Base-by-base conservation (phyloP, 1,140 invertebrate species). In the Drosophila littoralis region DNA sequence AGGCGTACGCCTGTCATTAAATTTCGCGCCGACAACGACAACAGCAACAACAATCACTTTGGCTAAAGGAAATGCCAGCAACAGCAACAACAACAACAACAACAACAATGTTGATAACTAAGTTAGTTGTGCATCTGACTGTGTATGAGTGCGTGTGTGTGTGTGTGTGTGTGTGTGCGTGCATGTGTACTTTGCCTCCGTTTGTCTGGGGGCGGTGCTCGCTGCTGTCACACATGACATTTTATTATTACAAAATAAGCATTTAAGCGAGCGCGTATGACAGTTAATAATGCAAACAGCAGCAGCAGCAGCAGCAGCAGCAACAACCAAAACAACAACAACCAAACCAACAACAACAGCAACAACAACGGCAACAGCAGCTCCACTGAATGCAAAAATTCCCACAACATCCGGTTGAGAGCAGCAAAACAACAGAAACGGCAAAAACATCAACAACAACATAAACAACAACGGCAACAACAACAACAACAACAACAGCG, bases 241-340 rank as follows among this genome's bases (percentile, higher is more conserved):
- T 89, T 89, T 89, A 84, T 88, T 89, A 78, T 89, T 89, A 89
- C 84, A 89, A 89, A 83, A 89, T 89, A 88, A 89, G 77, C 84
- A 84, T 88, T 88, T 88, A 84, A 70, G 70, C 80, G 68, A 77
- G 68, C 81, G 68, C 80, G 72, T 88, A 88, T 88, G 84, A 83
- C 83, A 88, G 84, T 89, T 80, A 88, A 88, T 88, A 89, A 88
- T 77, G 74, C 68, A 72, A 79, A 76, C 68, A 70, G 46, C 73
- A 79, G 43, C 76, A 76, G 55, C 79, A 78, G 12, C 33, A 73
- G 51, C 58, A 77, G 52, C 52, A 67, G 35, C 36, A 28, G 59
- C 54, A 32, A 32, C 50, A 36, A n/a, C n/a, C n/a, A n/a, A n/a
- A n/a, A n/a, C n/a, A n/a, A 33, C 71, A 68, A 6, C 52, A 64